Percentiles rank a stretch among this genome's conserved stretches.
Conservation (phyloP, 2,888 invertebrate species). For the Ligdia adustata region DNA sequence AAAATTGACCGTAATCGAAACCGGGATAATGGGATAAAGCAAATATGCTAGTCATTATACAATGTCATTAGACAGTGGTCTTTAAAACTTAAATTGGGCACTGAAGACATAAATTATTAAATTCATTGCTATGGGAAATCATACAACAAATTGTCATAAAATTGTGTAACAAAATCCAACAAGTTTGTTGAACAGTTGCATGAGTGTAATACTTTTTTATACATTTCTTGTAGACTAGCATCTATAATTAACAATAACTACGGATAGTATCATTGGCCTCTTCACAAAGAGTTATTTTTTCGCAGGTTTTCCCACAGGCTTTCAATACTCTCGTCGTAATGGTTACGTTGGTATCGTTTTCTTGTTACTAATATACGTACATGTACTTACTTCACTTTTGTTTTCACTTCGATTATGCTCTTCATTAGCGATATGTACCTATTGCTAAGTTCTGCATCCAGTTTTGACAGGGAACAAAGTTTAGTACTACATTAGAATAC, state of each 20-base stretch:
- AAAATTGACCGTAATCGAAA: too few species aligned
- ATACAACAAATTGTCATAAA: not conserved
- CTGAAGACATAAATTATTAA: too few species aligned
- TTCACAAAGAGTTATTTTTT: conserved; percentile 50
- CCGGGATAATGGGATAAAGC: too few species aligned
- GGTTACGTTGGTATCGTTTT: conserved; percentile 44
- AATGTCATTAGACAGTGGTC: too few species aligned
- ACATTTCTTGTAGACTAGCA: not conserved
- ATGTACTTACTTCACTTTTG: conserved; percentile 38
- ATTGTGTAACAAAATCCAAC: not conserved
- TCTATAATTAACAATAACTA: conserved; percentile 29
- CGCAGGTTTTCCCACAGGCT: conserved; percentile 55
- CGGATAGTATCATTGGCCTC: conserved; percentile 32
- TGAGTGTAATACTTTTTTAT: not conserved
- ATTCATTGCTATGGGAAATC: too few species aligned
- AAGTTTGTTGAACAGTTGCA: too few species aligned
- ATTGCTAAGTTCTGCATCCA: too few species aligned
- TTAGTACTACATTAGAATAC: too few species aligned
- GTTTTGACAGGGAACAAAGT: too few species aligned
- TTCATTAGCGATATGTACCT: too few species aligned
- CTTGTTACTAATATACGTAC: conserved; percentile 42
- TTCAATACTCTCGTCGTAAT: conserved; percentile 54
- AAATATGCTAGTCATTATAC: too few species aligned
- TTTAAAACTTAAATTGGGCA: too few species aligned
- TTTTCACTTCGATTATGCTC: conserved; percentile 46